These are phyloP conservation scores for Camelus bactrianus DNA, from an alignment of 2,113 vertebrate species.

Conservation along the genomic window DNA sequence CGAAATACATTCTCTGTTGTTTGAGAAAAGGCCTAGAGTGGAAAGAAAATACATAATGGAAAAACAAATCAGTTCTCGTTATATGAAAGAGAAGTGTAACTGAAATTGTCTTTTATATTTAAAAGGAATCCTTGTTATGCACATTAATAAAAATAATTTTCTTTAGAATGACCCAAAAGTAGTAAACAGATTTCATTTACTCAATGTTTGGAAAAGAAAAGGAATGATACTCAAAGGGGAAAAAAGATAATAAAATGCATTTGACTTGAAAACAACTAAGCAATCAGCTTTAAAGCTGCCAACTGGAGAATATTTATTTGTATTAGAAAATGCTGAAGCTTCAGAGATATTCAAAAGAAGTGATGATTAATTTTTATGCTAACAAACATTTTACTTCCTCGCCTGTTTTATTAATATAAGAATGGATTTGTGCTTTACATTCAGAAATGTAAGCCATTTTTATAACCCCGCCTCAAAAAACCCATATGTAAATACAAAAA, in stretches of 20 bases:
- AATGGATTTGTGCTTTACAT: constrained; percentile 13
- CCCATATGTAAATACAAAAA: neutral
- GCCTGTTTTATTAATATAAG: constrained; percentile 48
- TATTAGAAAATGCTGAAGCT: constrained; percentile 46
- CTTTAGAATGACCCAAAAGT: neutral
- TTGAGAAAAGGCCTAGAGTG: constrained; percentile 95
- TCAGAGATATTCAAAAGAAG: constrained; percentile 63
- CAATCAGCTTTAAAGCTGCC: constrained; percentile 55
- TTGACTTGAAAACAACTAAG: constrained; percentile 57
- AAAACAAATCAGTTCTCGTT: constrained; percentile 61
- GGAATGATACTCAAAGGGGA: constrained; percentile 26
- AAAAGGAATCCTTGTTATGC: constrained; percentile 33
- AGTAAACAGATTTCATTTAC: constrained; percentile 61
- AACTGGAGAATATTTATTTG: constrained; percentile 44
- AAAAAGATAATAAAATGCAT: constrained; percentile 24
- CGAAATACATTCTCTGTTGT: constrained; percentile 98
- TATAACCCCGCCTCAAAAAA: neutral
- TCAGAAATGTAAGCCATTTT: constrained; percentile 40
- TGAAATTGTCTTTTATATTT: constrained; percentile 53
- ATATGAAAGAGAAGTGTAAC: constrained; percentile 45
- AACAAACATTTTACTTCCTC: constrained; percentile 54
- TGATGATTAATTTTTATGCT: constrained; percentile 43
- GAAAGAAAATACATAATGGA: constrained; percentile 75
- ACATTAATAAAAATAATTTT: constrained; percentile 58
- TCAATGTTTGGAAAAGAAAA: constrained; percentile 62